Conservation (phyloP, 1,140 invertebrate species). For the Elymnias hypermnestra region DNA sequence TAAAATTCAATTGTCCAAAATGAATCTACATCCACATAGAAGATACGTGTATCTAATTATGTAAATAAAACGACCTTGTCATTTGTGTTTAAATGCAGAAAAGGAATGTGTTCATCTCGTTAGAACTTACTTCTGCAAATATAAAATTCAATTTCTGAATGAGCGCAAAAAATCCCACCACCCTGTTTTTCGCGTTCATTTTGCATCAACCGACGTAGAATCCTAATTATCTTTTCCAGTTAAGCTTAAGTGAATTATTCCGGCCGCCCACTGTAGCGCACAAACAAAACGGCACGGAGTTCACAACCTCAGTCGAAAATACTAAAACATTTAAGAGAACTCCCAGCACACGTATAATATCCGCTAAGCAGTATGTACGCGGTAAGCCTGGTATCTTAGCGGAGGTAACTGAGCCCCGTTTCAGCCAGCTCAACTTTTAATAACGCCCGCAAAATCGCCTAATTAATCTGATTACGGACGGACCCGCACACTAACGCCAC, state of each 20-base stretch:
- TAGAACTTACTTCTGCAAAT: slow-evolving; percentile 72
- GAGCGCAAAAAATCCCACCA: slow-evolving; percentile 71
- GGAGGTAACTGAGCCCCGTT: slow-evolving; percentile 54
- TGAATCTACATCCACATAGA: no score
- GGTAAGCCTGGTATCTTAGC: slow-evolving; percentile 66
- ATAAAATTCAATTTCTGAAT: slow-evolving; percentile 76
- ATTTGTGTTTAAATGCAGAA: slow-evolving; percentile 51
- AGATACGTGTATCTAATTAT: slow-evolving; percentile 40
- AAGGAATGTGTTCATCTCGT: slow-evolving; percentile 66
- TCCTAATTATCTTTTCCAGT: slow-evolving; percentile 76
- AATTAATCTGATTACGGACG: slow-evolving; percentile 72
- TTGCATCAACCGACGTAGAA: slow-evolving; percentile 74
- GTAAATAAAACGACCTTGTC: slow-evolving; percentile 45
- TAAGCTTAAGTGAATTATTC: slow-evolving; percentile 76
- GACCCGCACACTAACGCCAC: slow-evolving; percentile 48
- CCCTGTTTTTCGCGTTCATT: slow-evolving; percentile 72
- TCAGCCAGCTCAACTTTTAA: slow-evolving; percentile 73
- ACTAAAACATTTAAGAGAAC: slow-evolving; percentile 74
- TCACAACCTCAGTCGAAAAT: slow-evolving; percentile 74
- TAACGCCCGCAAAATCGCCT: slow-evolving; percentile 71
- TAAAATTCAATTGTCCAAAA: no score
- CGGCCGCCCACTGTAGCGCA: slow-evolving; percentile 67
- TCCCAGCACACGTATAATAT: slow-evolving; percentile 66
- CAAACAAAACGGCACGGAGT: slow-evolving; percentile 69
- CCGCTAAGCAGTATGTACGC: slow-evolving; percentile 57